These are phyloP conservation scores for Ophioderma brevispina DNA, from an alignment of 35 echinoderm and acorn worm species.

Conservation along the genomic window DNA sequence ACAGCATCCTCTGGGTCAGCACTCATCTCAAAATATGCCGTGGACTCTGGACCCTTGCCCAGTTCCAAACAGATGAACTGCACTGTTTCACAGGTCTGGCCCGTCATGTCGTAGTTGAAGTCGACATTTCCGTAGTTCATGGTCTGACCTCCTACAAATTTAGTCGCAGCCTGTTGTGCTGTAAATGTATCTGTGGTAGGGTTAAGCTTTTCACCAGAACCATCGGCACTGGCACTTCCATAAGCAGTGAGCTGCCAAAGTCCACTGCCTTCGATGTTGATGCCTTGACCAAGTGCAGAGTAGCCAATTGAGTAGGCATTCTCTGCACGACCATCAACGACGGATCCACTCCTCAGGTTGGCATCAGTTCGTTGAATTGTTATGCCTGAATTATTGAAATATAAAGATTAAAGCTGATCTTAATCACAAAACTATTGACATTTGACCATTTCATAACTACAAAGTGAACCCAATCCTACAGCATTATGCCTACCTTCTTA, in stretches of 20 bases:
- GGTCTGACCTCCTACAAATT: not conserved
- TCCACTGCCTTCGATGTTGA: conserved; percentile 55
- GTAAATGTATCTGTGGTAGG: conserved; percentile 43
- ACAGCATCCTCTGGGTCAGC: conserved; percentile 51
- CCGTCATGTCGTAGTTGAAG: conserved; percentile 64
- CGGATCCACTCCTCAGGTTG: conserved; percentile 7
- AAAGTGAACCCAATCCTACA: too few species aligned
- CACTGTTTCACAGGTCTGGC: conserved; percentile 46
- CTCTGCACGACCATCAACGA: conserved; percentile 49
- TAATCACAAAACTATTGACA: too few species aligned
- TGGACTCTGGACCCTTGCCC: conserved; percentile 54
- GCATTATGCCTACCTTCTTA: too few species aligned
- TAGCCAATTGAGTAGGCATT: conserved; percentile 55
- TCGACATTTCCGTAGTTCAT: conserved; percentile 47
- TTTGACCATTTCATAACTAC: too few species aligned
- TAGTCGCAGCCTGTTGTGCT: not conserved
- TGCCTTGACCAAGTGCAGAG: conserved; percentile 37
- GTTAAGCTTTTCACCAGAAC: conserved; percentile 63
- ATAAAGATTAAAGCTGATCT: not conserved
- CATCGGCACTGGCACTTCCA: conserved; percentile 63
- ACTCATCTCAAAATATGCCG: conserved; percentile 33
- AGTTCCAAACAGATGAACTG: conserved; percentile 72
- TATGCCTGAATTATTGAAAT: not conserved
- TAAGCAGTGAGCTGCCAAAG: conserved; percentile 79
- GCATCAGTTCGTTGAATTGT: conserved; percentile 22